Conservation (phyloP, 2,113 vertebrate genomes). For the Dasyurus viverrinus region DNA sequence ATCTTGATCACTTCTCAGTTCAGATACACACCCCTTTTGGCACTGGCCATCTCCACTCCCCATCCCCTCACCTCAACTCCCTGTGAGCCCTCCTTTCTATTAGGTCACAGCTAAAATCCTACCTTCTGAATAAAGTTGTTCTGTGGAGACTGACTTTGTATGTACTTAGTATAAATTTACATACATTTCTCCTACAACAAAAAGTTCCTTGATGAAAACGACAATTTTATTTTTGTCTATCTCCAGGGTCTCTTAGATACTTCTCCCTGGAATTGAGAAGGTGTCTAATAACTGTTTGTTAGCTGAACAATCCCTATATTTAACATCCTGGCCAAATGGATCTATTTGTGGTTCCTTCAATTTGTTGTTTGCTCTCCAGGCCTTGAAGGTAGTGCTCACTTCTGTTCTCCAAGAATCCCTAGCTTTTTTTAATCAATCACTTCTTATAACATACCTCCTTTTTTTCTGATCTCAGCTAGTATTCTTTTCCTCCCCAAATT, state of each 20-base stretch:
- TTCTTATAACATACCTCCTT: not conserved
- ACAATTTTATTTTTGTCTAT: not conserved
- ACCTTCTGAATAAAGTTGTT: not conserved
- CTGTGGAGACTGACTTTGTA: not conserved
- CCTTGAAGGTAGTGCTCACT: not conserved
- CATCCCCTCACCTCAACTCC: not conserved
- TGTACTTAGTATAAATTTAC: not conserved
- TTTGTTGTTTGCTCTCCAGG: not conserved
- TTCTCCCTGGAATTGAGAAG: not conserved
- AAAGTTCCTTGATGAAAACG: not conserved
- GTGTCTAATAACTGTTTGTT: not conserved
- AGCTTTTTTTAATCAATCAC: not conserved
- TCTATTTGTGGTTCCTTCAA: not conserved
- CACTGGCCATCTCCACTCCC: no score
- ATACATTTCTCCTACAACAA: not conserved
- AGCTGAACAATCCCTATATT: not conserved
- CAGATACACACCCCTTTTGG: not conserved
- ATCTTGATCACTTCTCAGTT: not conserved
- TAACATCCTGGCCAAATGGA: not conserved
- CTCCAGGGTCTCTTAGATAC: not conserved
- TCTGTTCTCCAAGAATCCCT: not conserved
- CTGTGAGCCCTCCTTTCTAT: not conserved
- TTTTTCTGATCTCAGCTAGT: not conserved
- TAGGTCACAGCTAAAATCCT: not conserved
- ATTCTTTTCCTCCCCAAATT: not conserved